Evolutionary conservation across 2,113 vertebrate genomes (phyloP), one percentile per base, ranked within the genome.

Genomic region (Cephalopholis sonnerati): DNA sequence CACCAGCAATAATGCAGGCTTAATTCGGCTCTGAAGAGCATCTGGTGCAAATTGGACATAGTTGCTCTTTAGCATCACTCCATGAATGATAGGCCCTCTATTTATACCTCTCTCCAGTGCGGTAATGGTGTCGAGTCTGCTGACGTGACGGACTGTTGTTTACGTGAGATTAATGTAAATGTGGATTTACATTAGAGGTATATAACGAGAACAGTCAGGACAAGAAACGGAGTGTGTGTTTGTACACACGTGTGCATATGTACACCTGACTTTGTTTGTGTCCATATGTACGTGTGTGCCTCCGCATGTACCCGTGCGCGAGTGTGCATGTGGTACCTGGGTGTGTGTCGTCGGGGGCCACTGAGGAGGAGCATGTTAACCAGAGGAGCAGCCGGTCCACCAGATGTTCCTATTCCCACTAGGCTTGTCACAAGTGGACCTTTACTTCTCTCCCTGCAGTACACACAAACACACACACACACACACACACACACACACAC

Each of bases 381-480:
- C 93, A 95, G 93, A 94, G 90, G 90, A 94, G 87, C 94, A 95
- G 95, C 94, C 92, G 93, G 91, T 93, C 89, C 88, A 92, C 91
- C 94, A 95, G 94, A 95, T 95, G 95, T 95, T 95, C 72, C 80
- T 71, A 84, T 87, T 95, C 93, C 94, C 94, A 82, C 77, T 83
- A 92, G 93, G 86, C 87, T 92, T 93, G 94, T 94, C 92, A 93
- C 87, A 91, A 91, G 91, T 92, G 92, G 93, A 95, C 94, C 95
- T 96, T 95, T 93, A 91, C 91, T 93, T 94, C 90, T 84, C 76
- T 89, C 82, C 82, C 82, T 84, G 62, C 84, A 76, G 80, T 68
- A 64, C 90, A 85, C 79, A 87, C 81, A 85, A 3, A 65, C 84
- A 70, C 79, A 85, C 74, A 66, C 79, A 70, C 66, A 62, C 70